Evolutionary conservation across 2,113 vertebrate species (phyloP).

Genomic region (Theristicus caerulescens): DNA sequence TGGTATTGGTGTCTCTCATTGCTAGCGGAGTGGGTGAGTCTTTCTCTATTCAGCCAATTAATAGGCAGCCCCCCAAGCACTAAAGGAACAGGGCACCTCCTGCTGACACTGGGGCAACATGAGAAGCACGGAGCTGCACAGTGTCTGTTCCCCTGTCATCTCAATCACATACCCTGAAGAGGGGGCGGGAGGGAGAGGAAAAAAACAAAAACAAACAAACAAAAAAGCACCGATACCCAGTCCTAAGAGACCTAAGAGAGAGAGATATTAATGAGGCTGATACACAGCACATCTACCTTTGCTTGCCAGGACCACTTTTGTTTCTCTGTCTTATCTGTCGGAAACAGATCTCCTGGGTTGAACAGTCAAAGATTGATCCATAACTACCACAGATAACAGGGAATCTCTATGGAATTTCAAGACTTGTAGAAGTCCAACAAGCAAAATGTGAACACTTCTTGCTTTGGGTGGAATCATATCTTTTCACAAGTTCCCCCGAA

Average conservation of each 20-base stretch:
- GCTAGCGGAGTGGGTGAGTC: background rate
- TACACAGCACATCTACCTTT: background rate
- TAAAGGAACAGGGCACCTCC: background rate
- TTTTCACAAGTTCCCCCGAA: background rate
- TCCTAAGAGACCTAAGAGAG: background rate
- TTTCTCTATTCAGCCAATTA: background rate
- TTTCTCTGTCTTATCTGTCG: background rate
- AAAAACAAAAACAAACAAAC: background rate
- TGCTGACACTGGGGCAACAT: background rate
- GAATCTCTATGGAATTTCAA: background rate
- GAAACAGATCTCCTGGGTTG: background rate
- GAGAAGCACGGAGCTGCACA: background rate
- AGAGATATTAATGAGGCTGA: background rate
- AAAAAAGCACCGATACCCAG: background rate
- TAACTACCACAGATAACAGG: background rate
- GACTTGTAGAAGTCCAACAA: background rate
- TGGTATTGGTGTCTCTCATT: background rate
- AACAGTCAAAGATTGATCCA: background rate
- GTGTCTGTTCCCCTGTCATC: background rate
- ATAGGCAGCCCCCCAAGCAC: background rate
- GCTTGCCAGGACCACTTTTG: background rate
- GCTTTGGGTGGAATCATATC: background rate
- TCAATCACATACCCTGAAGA: background rate
- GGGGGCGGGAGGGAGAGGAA: fast-evolving
- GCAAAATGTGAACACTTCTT: background rate